These are phyloP conservation scores for Psilanteris sp. DNA, from an alignment of 1,140 invertebrate genomes.

Conservation along the genomic window DNA sequence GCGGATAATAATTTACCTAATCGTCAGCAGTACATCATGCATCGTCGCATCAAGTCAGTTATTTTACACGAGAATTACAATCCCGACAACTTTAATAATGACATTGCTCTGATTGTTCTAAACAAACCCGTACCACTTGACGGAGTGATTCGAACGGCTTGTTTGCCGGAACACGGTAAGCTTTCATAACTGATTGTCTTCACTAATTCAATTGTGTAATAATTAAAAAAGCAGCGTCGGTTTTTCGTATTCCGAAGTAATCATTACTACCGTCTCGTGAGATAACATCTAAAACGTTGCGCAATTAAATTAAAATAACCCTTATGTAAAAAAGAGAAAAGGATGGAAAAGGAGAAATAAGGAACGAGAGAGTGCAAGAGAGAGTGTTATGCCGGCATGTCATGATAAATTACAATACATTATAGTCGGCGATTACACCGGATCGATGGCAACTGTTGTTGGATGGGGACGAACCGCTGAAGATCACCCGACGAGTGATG, in stretches of 20 bases:
- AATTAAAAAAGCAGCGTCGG: too few species aligned
- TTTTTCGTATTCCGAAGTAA: too few species aligned
- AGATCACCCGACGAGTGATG: conserved; percentile 82
- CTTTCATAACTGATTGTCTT: not conserved
- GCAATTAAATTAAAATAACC: conserved; percentile 17
- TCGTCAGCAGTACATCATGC: conserved; percentile 64
- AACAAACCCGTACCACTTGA: conserved; percentile 83
- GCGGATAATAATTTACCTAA: conserved; percentile 76
- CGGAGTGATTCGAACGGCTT: conserved; percentile 84
- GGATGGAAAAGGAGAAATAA: too few species aligned
- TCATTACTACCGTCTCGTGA: too few species aligned
- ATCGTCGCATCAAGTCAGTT: conserved; percentile 75
- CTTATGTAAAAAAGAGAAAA: too few species aligned
- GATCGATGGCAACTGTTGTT: conserved; percentile 84
- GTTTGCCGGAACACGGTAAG: conserved; percentile 83
- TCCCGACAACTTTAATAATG: conserved; percentile 86
- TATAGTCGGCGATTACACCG: conserved; percentile 81
- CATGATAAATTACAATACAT: conserved; percentile 7
- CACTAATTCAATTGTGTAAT: too few species aligned
- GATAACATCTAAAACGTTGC: too few species aligned
- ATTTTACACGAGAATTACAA: conserved; percentile 85
- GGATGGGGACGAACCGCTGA: conserved; percentile 88
- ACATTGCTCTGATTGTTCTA: conserved; percentile 88
- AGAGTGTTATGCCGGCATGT: conserved; percentile 4
- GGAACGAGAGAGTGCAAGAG: too few species aligned